phyloP scores from a whole-genome alignment of 2,888 invertebrate species.

The Craniophora ligustri region DNA sequence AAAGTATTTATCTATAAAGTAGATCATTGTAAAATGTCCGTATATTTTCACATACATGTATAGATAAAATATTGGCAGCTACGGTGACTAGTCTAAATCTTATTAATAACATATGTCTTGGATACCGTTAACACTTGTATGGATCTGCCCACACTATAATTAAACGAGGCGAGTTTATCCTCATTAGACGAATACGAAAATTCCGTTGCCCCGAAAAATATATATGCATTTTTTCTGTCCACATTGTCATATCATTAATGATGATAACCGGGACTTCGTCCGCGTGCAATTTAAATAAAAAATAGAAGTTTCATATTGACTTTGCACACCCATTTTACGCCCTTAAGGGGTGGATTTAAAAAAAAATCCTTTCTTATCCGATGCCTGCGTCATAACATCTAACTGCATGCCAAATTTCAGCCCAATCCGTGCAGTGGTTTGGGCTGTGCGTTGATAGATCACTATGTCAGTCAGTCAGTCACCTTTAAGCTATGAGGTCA shows the following conservation, averaged over 20 bases:
- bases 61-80: not conserved
- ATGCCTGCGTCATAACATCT: too few relatives aligned
- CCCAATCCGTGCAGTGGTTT: too few relatives aligned
- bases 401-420: too few relatives aligned
- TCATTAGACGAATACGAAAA: constrained; percentile 34
- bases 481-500: too few relatives aligned
- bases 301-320: too few relatives aligned
- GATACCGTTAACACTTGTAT: constrained; percentile 29
- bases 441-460: too few relatives aligned
- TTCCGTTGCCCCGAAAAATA: constrained; percentile 24
- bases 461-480: too few relatives aligned
- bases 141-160: constrained; percentile 32
- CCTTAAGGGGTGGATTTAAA: too few relatives aligned
- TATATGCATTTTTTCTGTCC: constrained; percentile 8
- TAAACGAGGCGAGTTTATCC: constrained; percentile 19
- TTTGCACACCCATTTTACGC: too few relatives aligned
- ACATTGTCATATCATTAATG: constrained; percentile 30
- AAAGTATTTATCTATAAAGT: not conserved
- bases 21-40: not conserved
- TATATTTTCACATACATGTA: not conserved
- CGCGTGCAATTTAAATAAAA: too few relatives aligned
- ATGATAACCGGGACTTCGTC: too few relatives aligned
- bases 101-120: not conserved
- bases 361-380: too few relatives aligned
- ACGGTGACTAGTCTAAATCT: not conserved